phyloP scores from a whole-genome alignment of 2,888 invertebrate species.

The Nebria brevicollis region DNA sequence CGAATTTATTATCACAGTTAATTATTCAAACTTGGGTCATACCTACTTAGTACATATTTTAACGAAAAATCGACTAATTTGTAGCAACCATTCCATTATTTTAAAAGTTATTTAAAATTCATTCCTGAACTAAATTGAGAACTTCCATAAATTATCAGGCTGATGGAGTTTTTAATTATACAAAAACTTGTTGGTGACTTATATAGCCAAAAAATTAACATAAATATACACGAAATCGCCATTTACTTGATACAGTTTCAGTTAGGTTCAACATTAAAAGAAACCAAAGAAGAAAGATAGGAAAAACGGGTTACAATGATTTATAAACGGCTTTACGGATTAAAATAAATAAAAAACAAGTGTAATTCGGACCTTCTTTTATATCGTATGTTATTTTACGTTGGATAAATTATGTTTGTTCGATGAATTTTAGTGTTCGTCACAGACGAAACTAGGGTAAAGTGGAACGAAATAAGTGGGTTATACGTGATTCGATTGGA shows the following conservation, averaged over 20 bases:
- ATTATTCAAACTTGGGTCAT: not conserved
- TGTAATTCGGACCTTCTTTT: not conserved
- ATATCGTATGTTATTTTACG: not conserved
- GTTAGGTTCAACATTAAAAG: not conserved
- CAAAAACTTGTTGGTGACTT: conserved; percentile 1
- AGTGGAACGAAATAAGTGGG: not conserved
- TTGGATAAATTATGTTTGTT: not conserved
- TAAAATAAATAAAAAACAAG: not conserved
- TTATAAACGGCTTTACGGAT: not conserved
- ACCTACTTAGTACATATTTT: not conserved
- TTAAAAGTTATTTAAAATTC: not conserved
- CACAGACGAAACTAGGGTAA: not conserved
- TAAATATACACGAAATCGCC: not conserved
- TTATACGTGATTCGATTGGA: not conserved
- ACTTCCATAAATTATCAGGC: not conserved
- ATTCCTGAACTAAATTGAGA: not conserved
- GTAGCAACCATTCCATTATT: not conserved
- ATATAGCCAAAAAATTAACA: not conserved
- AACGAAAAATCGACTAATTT: not conserved
- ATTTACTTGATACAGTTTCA: not conserved
- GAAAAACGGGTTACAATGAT: not conserved
- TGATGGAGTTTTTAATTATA: not conserved
- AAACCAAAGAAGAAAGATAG: not conserved
- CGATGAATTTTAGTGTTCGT: not conserved
- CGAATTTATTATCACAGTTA: not conserved